These are phyloP conservation scores for Crossocerus cetratus DNA, from an alignment of 2,888 invertebrate species.

Conservation along the genomic window DNA sequence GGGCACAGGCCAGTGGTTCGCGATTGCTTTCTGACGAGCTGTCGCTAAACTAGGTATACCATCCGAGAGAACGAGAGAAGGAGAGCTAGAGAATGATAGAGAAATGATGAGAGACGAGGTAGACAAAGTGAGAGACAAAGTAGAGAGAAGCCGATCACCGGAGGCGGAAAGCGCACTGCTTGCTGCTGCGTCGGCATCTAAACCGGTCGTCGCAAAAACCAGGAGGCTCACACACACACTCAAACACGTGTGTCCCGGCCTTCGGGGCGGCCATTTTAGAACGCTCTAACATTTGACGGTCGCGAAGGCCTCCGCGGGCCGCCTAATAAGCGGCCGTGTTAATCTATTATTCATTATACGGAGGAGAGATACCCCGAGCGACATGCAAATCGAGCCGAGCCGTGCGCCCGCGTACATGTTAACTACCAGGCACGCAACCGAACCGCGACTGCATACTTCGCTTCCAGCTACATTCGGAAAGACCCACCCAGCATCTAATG, in stretches of 20 bases:
- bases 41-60: not conserved
- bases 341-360: slow-evolving; percentile 73
- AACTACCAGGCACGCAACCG: slow-evolving; percentile 28
- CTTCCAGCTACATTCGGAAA: slow-evolving; percentile 6
- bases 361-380: slow-evolving; percentile 57
- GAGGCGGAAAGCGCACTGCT: slow-evolving; percentile 49
- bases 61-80: too few relatives aligned
- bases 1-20: slow-evolving; percentile 41
- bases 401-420: slow-evolving; percentile 19
- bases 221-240: slow-evolving; percentile 37
- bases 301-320: slow-evolving; percentile 64
- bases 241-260: too few relatives aligned
- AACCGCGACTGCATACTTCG: slow-evolving; percentile 17
- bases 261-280: slow-evolving; percentile 75
- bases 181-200: slow-evolving; percentile 62
- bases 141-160: not conserved
- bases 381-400: slow-evolving; percentile 62
- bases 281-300: slow-evolving; percentile 74
- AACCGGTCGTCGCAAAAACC: slow-evolving; percentile 75
- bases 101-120: slow-evolving; percentile 7
- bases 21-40: slow-evolving; percentile 58
- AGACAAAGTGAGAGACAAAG: slow-evolving; percentile 34
- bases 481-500: too few relatives aligned
- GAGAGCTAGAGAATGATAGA: too few relatives aligned
- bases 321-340: slow-evolving; percentile 72